Conservation (phyloP, 2,797 vertebrate species). For the Alosa sapidissima region DNA sequence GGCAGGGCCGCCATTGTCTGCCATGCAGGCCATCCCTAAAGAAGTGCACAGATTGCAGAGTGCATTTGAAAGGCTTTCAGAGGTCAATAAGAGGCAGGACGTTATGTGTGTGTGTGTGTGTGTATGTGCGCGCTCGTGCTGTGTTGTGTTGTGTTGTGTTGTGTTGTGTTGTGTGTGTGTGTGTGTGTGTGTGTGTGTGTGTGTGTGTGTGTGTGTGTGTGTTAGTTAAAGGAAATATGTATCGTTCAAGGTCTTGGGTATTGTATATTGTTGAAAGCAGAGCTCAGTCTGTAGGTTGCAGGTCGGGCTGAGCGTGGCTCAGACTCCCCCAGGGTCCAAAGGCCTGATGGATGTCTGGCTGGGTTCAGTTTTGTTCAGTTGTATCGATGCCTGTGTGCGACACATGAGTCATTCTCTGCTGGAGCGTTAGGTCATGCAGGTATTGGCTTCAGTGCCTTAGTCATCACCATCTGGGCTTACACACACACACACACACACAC, state of each 20-base stretch:
- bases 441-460: conserved; percentile 1
- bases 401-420: background rate
- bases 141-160: background rate
- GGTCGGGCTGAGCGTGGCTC: background rate
- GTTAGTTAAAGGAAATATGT: background rate
- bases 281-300: background rate
- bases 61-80: background rate
- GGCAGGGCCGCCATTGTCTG: background rate
- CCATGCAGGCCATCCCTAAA: background rate
- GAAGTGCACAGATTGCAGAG: background rate
- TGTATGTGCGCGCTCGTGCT: background rate
- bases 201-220: background rate
- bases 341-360: background rate
- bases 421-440: background rate
- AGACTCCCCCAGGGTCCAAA: background rate
- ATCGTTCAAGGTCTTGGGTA: background rate
- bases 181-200: background rate
- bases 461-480: background rate
- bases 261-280: background rate
- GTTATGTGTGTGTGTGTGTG: background rate
- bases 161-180: background rate
- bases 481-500: background rate
- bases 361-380: background rate
- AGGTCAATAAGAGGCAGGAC: background rate
- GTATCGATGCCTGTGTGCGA: background rate